A percentile compares a stretch with the other conserved stretches of the same genome.
Conservation (phyloP, 1,140 invertebrate species). For the Caenorhabditis brenneri region DNA sequence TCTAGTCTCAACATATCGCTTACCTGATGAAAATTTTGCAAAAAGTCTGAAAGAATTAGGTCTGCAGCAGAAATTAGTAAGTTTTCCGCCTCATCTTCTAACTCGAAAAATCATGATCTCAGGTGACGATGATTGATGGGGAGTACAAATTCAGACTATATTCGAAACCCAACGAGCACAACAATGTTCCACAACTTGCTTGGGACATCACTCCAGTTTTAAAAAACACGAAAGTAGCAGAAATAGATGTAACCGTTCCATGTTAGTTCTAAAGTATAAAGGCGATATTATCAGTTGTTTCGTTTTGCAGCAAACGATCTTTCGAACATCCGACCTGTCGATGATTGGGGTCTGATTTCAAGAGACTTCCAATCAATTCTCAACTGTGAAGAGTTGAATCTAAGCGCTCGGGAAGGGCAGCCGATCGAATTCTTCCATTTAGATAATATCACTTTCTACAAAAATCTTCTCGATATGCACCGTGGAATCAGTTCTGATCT, state of each 20-base stretch:
- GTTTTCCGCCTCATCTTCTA: neutral
- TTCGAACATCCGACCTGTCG: neutral
- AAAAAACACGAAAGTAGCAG: neutral
- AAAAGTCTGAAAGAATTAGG: neutral
- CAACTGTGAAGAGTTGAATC: neutral
- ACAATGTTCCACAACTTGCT: constrained; percentile 12
- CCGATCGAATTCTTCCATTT: constrained; percentile 6
- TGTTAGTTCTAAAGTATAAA: neutral
- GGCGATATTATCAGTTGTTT: neutral
- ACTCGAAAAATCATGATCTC: neutral
- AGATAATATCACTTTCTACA: neutral
- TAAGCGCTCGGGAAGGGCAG: neutral
- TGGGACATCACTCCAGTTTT: neutral
- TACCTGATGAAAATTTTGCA: neutral
- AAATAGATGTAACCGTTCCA: neutral
- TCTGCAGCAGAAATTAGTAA: neutral
- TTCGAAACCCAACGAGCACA: neutral
- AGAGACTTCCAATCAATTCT: neutral
- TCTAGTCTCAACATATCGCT: neutral
- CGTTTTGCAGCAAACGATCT: neutral
- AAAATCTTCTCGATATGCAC: constrained; percentile 19
- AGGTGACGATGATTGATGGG: neutral
- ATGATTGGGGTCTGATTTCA: constrained; percentile 19
- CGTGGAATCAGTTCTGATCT: constrained; percentile 5
- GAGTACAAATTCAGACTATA: neutral